Base-by-base conservation (phyloP, 2,797 vertebrate species). In the Sternarchorhynchus goeldii region DNA sequence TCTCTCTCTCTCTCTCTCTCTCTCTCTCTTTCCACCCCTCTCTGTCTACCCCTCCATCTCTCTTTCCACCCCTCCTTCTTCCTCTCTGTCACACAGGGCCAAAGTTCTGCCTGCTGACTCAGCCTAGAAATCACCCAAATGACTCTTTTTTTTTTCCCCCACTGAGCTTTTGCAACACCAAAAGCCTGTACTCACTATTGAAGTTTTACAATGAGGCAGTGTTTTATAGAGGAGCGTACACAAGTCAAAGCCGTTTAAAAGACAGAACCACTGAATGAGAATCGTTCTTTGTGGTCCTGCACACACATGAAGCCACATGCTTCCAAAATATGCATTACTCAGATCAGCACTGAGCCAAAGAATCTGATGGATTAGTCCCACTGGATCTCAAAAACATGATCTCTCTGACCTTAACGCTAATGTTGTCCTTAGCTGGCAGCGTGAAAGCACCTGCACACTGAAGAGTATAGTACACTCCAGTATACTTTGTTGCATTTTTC, bases 41-140 rank as follows among this genome's bases (percentile, higher is more conserved):
- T 81, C 74, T 62, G 63, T 72, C 20, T 67, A 14, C 29, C 55
- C 68, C 65, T 53, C 71, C 21, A 62, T 76, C 69, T 66, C 16
- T n/a, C 57, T 64, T 67, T 32, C 68, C 45, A 45, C 25, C 71
- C 34, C 29, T 56, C 78, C 60, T 65, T 74, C 74, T 63, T 68
- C 56, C 76, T 71, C 62, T 81, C 73, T 75, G 45, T 78, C 55
- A 45, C 72, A 29, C 57, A 50, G 71, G 77, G 76, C 80, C 87
- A 82, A 82, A 80, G 73, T 85, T 85, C 75, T 84, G 79, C 75
- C 72, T 84, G 84, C 86, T 87, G 86, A 89, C 79, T 88, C 88
- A 87, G 87, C 80, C 85, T 78, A 57, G 77, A 82, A 79, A 78
- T 83, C 73, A 75, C 76, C 82, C 78, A 58, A 79, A 60, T 82